These are phyloP conservation scores for Lepidotrigona ventralis DNA, from an alignment of 1,140 invertebrate species.

Conservation along the genomic window DNA sequence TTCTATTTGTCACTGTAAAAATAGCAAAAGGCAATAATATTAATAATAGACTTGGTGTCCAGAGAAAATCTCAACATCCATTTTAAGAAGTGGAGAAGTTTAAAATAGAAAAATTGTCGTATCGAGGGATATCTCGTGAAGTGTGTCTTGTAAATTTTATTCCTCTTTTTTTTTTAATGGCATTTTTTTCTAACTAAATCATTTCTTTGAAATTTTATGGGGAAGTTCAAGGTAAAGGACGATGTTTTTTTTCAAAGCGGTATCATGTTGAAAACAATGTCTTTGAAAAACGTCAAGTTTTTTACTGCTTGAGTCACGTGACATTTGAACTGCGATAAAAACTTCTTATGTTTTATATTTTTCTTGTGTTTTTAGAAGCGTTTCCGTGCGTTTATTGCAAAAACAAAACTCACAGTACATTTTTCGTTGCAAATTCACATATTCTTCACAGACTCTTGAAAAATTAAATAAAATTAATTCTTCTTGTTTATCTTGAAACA, in stretches of 20 bases:
- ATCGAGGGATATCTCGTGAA: background rate
- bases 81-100: no score
- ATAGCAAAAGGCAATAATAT: no score
- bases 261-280: background rate
- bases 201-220: constrained; percentile 1
- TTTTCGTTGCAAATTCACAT: background rate
- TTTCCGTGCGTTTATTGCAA: background rate
- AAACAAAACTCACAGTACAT: background rate
- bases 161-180: background rate
- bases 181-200: background rate
- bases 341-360: background rate
- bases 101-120: background rate
- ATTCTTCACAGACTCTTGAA: background rate
- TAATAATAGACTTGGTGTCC: no score
- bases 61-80: no score
- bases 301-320: background rate
- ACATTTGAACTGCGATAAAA: background rate
- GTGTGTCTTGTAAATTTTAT: background rate
- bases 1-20: no score
- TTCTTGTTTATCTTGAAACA: background rate
- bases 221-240: background rate
- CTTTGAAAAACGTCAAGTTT: background rate
- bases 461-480: background rate
- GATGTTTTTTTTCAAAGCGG: background rate
- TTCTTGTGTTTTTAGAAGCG: background rate